A percentile compares a stretch with the other conserved stretches of the same genome.
Evolutionary conservation across 2,888 invertebrate species (phyloP).

Genomic region (Nowickia ferox): DNA sequence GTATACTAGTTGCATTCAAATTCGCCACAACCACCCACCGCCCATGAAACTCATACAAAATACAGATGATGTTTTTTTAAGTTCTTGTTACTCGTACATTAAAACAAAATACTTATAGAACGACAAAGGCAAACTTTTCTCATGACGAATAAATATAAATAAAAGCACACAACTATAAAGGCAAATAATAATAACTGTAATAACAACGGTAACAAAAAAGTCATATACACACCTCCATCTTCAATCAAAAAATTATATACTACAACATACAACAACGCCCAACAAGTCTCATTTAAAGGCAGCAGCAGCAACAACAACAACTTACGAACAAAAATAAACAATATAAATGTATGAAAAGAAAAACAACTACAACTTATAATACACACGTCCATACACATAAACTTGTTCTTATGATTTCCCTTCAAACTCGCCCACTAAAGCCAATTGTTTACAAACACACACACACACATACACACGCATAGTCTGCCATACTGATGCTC

Average conservation of each 20-base stretch:
- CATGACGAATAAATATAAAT: background rate
- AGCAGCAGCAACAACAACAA: conserved; percentile 38
- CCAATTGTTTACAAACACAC: conserved; percentile 24
- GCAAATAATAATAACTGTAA: conserved; percentile 57
- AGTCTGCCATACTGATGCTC: background rate
- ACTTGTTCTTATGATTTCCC: background rate
- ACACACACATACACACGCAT: background rate
- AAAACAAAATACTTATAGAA: conserved; percentile 18
- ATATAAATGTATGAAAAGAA: conserved; percentile 46
- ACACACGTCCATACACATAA: background rate
- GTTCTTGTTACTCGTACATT: too few species aligned
- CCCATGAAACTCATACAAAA: too few species aligned
- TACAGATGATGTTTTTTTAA: too few species aligned
- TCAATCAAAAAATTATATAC: conserved; percentile 2
- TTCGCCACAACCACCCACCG: too few species aligned
- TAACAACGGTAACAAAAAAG: conserved; percentile 37
- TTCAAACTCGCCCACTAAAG: background rate
- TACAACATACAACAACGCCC: conserved; percentile 70
- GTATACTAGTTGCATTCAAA: too few species aligned
- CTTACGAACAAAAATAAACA: conserved; percentile 28
- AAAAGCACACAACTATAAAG: conserved; percentile 24
- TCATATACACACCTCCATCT: conserved; percentile 54
- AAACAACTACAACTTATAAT: background rate
- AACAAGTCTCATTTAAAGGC: conserved; percentile 66
- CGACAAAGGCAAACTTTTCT: conserved; percentile 13